Base-by-base conservation (phyloP, 2,888 invertebrate genomes). In the Hirtodrosophila histrioides region DNA sequence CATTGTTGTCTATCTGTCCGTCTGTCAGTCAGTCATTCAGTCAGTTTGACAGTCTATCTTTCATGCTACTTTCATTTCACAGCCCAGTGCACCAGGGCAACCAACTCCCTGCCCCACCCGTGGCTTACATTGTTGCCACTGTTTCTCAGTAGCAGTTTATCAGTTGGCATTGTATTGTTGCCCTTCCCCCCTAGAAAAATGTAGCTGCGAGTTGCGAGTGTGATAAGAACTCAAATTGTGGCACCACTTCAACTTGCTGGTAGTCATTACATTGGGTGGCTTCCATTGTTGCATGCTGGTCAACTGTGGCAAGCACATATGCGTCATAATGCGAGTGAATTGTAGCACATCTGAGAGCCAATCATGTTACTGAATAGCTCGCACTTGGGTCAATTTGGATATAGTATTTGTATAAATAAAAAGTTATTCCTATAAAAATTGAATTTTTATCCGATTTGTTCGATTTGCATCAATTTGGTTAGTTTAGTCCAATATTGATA, bases 51-150 rank as follows among this genome's bases (percentile, higher is more conserved):
- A 11, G 50, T 45, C 41, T 58, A 27, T 51, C 41, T 44, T 41
- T 53, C 29, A 46, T 33, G 61, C 69, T 69, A 73, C 76, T 78
- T 78, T 78, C 76, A 75, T 84, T 82, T 82, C 71, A 82, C 70
- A 78, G 84, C 44, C 73, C 63, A 78, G 64, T 69, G 80, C 76
- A 61, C 51, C 9, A 37, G 37, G 45, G 51, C 69, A 50, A 51
- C 51, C 17, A 17, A 53, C 24, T 24, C 36, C 23, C 9, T 4
- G 0, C 36, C 3, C 11, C 24, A 27, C 33, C 7, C 23, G n/a
- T 10, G 4, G 6, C 27, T 0, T 11, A 41, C 11, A 11, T 55
- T 17, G 17, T 12, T 39, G 27, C 33, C 40, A 51, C 58, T 43
- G 56, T 41, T 69, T 61, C 40, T 33, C 64, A 10, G 56, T 49